These are phyloP conservation scores for Drosophila nigritarsus DNA, from an alignment of 2,888 invertebrate species.

Conservation along the genomic window DNA sequence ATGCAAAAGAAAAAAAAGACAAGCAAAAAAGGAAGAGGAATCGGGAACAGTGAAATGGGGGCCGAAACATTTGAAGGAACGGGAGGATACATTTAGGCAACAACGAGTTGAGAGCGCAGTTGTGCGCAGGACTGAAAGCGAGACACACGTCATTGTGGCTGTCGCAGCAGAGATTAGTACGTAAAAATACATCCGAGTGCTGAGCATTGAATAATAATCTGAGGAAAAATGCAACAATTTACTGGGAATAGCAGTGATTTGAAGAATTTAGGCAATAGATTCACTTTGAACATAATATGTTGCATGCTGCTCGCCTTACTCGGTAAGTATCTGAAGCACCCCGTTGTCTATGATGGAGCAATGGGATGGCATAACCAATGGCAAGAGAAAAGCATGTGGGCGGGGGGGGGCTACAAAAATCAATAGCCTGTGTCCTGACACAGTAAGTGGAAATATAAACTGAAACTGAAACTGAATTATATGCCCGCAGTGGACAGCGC, in stretches of 20 bases:
- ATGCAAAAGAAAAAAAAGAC: slow-evolving; percentile 1
- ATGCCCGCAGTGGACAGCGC: slow-evolving; percentile 68
- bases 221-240: slow-evolving; percentile 36
- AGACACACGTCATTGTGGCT: slow-evolving; percentile 55
- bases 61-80: slow-evolving; percentile 6
- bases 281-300: slow-evolving; percentile 28
- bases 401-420: slow-evolving; percentile 48
- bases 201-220: slow-evolving; percentile 8
- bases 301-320: slow-evolving; percentile 39
- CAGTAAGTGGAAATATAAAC: slow-evolving; percentile 43
- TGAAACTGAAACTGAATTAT: slow-evolving; percentile 17
- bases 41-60: slow-evolving; percentile 2
- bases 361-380: slow-evolving; percentile 4
- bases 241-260: slow-evolving; percentile 8
- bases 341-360: not conserved
- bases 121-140: slow-evolving; percentile 68
- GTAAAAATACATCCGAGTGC: slow-evolving; percentile 10
- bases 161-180: slow-evolving; percentile 10
- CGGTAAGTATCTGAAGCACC: slow-evolving; percentile 45
- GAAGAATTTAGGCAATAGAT: slow-evolving; percentile 14
- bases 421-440: slow-evolving; percentile 59
- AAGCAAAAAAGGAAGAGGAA: slow-evolving; percentile 7
- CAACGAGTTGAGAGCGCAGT: slow-evolving; percentile 50
- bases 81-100: slow-evolving; percentile 2
- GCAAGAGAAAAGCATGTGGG: slow-evolving; percentile 6